Evolutionary conservation across 1,140 invertebrate species (phyloP), one percentile per base, ranked within the genome.

Genomic region (Penaeus vannamei): DNA sequence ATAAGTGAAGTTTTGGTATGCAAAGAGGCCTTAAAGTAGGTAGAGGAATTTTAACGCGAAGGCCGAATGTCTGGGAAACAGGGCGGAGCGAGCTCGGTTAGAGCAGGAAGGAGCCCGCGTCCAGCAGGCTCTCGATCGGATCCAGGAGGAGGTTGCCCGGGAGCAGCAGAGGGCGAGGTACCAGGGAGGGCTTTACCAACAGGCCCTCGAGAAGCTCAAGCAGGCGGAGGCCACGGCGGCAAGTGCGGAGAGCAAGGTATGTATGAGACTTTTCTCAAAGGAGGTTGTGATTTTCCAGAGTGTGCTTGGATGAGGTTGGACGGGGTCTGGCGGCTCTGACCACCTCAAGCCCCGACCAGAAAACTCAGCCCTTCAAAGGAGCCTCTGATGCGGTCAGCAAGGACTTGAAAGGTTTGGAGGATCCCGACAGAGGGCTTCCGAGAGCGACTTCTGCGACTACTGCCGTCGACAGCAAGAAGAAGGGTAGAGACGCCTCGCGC

Each of bases 111-210:
- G 76, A 20, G 36, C 60, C 7, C 46, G 72, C 60, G 26, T 89
- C 7, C 69, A 59, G 22, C 69, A 89, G 53, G 82, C 84, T 26
- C 60, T 89, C 59, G 46, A 79, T 12, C 26, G 66, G 60, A 42
- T 59, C 32, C 87, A 66, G 76, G 66, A 80, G 69, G 26, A 89
- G 53, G 36, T 89, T 12, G 1, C 53, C 20, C 32, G 53, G 60
- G 17, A 22, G 72, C 69, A 84, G 76, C 69, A 89, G 42, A 82
- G 84, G 72, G 82, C 83, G 53, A 59, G 83, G 36, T 23, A 66
- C 14, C 72, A 84, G 22, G 87, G 87, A 20, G 72, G 64, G 60
- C 82, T 89, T 26, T 84, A 89, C 42, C 82, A 89, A 42, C 82
- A 79, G 76, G 82, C 83, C 42, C 20, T 89, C 23, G 87, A 85